Evolutionary conservation across 1,140 invertebrate species (phyloP), one percentile per base, ranked within the genome.

Genomic region (Drosophila pectinifera): DNA sequence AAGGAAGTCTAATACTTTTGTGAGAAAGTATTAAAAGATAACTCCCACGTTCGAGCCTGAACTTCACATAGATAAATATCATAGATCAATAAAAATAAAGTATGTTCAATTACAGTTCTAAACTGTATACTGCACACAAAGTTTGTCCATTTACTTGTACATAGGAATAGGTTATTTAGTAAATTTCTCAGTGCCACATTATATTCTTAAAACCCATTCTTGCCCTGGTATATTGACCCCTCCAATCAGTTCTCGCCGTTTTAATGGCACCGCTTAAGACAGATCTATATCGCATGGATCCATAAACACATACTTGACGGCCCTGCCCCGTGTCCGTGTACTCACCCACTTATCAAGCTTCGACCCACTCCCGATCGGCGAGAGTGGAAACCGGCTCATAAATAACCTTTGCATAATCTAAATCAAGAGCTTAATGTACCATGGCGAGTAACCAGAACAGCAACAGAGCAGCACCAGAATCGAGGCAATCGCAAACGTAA

Each of bases 391-490:
- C 46, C 46, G 56, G 18, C 57, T 58, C 78, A 79, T 77, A 89
- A 88, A 88, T 88, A 84, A 89, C 73, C 69, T 85, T 89, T 89
- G 80, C 83, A 89, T 89, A 89, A 84, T 89, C 84, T 89, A 89
- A 89, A 89, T 84, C 84, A 89, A 78, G 62, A 73, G 78, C 82
- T 89, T 74, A 89, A 89, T 89, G 84, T 84, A 73, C 57, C 84
- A 88, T 88, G 68, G 74, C 68, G 55, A 65, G 57, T 51, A 58
- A 46, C 64, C 69, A 78, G 61, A 73, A 61, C 48, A 22, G 59
- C 18, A 39, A 38, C 18, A 2, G 16, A 39, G 22, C 18, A 2
- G 16, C 22, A 22, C 22, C 22, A 22, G 22, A 22, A 22, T 22
- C 22, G 67, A 36, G 39, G 28, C 31, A 46, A 48, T 62, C 38